Evolutionary conservation across 2,888 invertebrate genomes (phyloP).

Genomic region (Campoplex capitator): DNA sequence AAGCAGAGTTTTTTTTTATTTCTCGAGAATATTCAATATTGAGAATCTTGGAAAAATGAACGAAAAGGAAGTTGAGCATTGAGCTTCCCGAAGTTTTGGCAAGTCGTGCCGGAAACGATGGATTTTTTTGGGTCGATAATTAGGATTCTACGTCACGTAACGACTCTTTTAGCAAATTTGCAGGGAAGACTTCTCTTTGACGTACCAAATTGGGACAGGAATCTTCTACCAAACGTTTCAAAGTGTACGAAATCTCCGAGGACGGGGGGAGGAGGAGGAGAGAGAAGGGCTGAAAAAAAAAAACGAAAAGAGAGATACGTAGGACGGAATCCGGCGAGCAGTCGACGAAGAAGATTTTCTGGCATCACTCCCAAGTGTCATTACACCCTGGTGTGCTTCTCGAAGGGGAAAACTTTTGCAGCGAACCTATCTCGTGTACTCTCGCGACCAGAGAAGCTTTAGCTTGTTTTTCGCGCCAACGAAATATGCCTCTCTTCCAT

Average conservation of each 20-base stretch:
- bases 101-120: slow-evolving; percentile 31
- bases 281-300: not conserved
- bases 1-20: slow-evolving; percentile 3
- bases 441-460: slow-evolving; percentile 10
- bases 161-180: slow-evolving; percentile 6
- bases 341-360: slow-evolving; percentile 60
- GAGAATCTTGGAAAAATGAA: not conserved
- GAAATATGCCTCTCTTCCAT: slow-evolving; percentile 38
- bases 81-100: slow-evolving; percentile 25
- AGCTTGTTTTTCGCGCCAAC: slow-evolving; percentile 55
- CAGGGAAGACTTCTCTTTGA: slow-evolving; percentile 12
- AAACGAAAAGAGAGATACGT: slow-evolving; percentile 21
- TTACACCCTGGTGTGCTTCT: slow-evolving; percentile 70
- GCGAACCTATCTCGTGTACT: slow-evolving; percentile 21
- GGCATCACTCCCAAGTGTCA: slow-evolving; percentile 74
- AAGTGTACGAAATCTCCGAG: not conserved
- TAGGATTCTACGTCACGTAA: slow-evolving; percentile 6
- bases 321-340: slow-evolving; percentile 53
- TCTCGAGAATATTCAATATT: not conserved
- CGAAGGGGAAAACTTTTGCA: slow-evolving; percentile 48
- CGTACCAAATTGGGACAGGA: slow-evolving; percentile 47
- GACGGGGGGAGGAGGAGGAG: not conserved
- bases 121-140: slow-evolving; percentile 27
- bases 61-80: not conserved
- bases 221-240: slow-evolving; percentile 18